Conservation (phyloP, 2,888 invertebrate genomes). For the Poecilobothrus nobilitatus region DNA sequence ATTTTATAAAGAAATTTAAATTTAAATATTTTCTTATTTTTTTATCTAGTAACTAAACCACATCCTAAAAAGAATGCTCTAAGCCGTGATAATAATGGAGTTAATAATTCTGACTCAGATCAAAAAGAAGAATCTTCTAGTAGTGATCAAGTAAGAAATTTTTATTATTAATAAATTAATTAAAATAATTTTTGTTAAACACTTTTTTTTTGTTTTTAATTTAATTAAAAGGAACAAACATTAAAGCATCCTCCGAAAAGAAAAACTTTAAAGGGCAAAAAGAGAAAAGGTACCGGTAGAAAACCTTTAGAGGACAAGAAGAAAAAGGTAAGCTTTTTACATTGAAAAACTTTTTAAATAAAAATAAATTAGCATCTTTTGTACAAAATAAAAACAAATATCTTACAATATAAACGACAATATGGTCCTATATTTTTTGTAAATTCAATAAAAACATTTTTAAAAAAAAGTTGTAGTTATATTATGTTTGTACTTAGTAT, state of each 20-base stretch:
- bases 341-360: conserved; percentile 18
- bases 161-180: background rate
- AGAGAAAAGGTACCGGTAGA: conserved; percentile 54
- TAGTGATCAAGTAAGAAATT: conserved; percentile 49
- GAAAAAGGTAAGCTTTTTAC: conserved; percentile 53
- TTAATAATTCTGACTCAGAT: conserved; percentile 38
- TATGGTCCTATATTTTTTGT: no score
- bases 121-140: conserved; percentile 60
- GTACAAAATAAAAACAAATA: no score
- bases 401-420: no score
- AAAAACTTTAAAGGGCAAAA: conserved; percentile 59
- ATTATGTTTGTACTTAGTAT: no score
- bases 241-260: conserved; percentile 52
- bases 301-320: conserved; percentile 49
- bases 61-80: conserved; percentile 40
- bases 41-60: conserved; percentile 26
- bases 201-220: background rate
- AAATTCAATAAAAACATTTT: no score
- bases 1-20: background rate
- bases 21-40: background rate
- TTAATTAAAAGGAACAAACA: conserved; percentile 30
- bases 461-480: no score
- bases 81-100: conserved; percentile 20
- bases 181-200: background rate
- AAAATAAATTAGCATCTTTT: no score